These are phyloP conservation scores for Pogona vitticeps DNA, from an alignment of 2,113 vertebrate species.

Conservation along the genomic window DNA sequence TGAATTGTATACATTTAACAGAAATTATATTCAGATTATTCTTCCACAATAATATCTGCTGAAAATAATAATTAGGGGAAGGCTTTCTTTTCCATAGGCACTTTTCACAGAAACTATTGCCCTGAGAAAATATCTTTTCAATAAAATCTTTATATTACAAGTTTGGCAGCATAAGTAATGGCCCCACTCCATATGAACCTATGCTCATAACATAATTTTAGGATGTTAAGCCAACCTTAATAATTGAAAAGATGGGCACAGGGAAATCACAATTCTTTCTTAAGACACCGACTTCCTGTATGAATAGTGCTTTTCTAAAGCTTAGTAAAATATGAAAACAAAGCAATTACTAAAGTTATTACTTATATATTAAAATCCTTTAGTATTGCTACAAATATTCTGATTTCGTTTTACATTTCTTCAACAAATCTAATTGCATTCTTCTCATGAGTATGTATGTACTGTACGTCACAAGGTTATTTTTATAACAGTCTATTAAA, in stretches of 20 bases:
- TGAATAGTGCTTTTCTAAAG: slow-evolving; percentile 31
- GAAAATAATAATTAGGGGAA: slow-evolving; percentile 42
- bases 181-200: slow-evolving; percentile 36
- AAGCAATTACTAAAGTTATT: slow-evolving; percentile 12
- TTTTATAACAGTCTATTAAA: neutral
- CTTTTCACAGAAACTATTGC: slow-evolving; percentile 38
- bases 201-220: neutral
- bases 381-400: neutral
- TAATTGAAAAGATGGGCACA: slow-evolving; percentile 50
- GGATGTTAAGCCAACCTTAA: slow-evolving; percentile 36
- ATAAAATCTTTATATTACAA: slow-evolving; percentile 1
- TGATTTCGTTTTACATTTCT: neutral
- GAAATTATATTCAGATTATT: slow-evolving; percentile 48
- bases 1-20: slow-evolving; percentile 54
- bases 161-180: neutral
- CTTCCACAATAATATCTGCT: slow-evolving; percentile 42
- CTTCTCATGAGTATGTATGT: neutral
- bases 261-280: slow-evolving; percentile 51
- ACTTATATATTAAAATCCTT: slow-evolving; percentile 18
- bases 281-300: slow-evolving; percentile 19
- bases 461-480: rapidly evolving
- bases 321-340: slow-evolving; percentile 40
- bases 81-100: slow-evolving; percentile 53
- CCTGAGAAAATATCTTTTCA: slow-evolving; percentile 44
- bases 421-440: neutral